phyloP scores from a whole-genome alignment of 2,797 vertebrate species.

The Gymnothorax reevesii region DNA sequence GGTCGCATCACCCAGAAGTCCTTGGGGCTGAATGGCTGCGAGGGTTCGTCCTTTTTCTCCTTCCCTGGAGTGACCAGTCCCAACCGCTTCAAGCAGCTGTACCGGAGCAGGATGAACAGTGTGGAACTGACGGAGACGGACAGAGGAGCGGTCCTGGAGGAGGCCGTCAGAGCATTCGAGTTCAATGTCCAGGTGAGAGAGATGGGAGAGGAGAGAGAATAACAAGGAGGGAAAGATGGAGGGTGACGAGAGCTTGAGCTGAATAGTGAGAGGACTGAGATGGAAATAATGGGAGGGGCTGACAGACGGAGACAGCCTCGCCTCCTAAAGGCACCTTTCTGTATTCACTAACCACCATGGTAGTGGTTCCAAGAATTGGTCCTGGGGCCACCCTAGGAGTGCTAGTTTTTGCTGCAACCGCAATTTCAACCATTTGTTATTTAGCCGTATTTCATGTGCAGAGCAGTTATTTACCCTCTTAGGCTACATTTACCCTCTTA shows the following conservation, averaged over 20 bases:
- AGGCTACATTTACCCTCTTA: too few species aligned
- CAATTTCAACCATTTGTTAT: too few species aligned
- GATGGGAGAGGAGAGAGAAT: neutral
- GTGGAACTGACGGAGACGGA: conserved; percentile 76
- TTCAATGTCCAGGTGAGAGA: conserved; percentile 70
- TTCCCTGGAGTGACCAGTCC: conserved; percentile 83
- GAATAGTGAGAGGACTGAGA: neutral
- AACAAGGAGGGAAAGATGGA: conserved; percentile 53
- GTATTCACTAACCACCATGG: neutral
- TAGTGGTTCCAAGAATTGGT: neutral
- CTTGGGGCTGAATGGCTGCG: conserved; percentile 78
- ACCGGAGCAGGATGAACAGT: conserved; percentile 90
- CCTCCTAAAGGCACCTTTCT: neutral
- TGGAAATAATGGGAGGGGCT: neutral
- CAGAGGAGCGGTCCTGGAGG: conserved; percentile 61
- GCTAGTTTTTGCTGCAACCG: too few species aligned
- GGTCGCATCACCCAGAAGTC: conserved; percentile 89
- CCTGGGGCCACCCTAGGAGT: too few species aligned
- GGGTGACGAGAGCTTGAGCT: conserved; percentile 49
- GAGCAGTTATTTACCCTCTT: too few species aligned
- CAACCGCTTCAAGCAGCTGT: conserved; percentile 92
- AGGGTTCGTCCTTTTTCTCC: conserved; percentile 87
- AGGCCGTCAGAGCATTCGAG: conserved; percentile 68
- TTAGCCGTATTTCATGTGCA: too few species aligned
- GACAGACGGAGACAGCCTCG: neutral